Conservation (phyloP, 37 sponge, comb jelly and placozoan genomes). For the Mnemiopsis leidyi region DNA sequence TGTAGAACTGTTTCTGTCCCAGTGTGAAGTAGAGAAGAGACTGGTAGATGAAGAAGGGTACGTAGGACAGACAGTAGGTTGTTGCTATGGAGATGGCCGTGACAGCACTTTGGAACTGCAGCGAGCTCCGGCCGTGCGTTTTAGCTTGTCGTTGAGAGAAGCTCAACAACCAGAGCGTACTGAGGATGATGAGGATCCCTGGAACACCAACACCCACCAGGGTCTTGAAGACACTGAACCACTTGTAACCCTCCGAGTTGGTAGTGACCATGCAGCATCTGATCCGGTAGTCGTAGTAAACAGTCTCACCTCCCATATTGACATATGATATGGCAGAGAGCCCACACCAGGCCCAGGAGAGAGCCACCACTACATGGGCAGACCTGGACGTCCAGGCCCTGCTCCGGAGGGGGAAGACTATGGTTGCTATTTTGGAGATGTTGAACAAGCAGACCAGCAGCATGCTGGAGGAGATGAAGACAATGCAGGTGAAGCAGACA, state of each 20-base stretch:
- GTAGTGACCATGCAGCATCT: background rate
- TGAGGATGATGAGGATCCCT: background rate
- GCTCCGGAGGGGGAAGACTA: background rate
- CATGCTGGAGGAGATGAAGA: background rate
- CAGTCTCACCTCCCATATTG: background rate
- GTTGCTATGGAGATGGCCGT: background rate
- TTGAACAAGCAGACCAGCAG: background rate
- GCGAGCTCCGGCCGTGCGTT: background rate
- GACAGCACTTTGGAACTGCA: background rate
- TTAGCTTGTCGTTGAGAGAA: background rate
- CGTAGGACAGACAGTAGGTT: background rate
- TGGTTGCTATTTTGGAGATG: background rate
- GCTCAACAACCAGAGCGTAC: background rate
- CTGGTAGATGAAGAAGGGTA: background rate
- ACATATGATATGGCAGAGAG: background rate
- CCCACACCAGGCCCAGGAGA: background rate
- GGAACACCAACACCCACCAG: background rate
- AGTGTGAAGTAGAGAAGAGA: background rate
- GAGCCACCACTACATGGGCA: background rate
- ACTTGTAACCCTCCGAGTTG: background rate
- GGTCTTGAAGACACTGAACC: background rate
- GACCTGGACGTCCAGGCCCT: background rate
- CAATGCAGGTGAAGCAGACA: background rate
- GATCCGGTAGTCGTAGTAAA: background rate
- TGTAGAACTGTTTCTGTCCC: background rate